phyloP scores from a whole-genome alignment of 30 jellyfish, hydroid and myxozoan genomes.

The Aurelia sp. region DNA sequence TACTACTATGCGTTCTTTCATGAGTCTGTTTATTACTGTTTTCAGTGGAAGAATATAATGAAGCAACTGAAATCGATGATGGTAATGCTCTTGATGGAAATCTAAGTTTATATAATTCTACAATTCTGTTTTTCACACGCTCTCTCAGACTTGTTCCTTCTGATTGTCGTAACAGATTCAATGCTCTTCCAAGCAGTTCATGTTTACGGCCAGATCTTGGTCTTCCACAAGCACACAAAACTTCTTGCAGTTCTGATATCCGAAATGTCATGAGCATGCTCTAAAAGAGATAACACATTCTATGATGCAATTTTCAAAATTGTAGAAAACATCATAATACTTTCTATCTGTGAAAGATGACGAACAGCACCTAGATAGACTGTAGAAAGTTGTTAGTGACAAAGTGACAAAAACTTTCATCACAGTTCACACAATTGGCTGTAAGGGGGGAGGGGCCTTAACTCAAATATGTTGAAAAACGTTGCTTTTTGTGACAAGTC shows the following conservation, averaged over 20 bases:
- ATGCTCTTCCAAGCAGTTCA: slow-evolving; percentile 89
- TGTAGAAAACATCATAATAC: no score
- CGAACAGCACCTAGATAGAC: no score
- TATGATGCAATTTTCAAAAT: not conserved
- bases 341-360: no score
- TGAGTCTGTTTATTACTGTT: not conserved
- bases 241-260: slow-evolving; percentile 86
- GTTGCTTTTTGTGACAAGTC: no score
- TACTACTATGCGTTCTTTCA: not conserved
- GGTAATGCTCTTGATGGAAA: slow-evolving; percentile 59
- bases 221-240: slow-evolving; percentile 88
- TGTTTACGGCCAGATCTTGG: slow-evolving; percentile 94
- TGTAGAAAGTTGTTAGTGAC: no score
- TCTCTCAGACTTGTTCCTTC: slow-evolving; percentile 76
- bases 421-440: no score
- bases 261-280: slow-evolving; percentile 89
- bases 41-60: slow-evolving; percentile 42
- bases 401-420: no score
- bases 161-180: slow-evolving; percentile 66
- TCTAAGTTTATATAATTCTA: slow-evolving; percentile 79
- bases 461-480: no score
- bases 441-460: no score
- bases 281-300: slow-evolving; percentile 34
- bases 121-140: slow-evolving; percentile 73
- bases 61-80: slow-evolving; percentile 17